Evolutionary conservation across 2,113 vertebrate species (phyloP).

Genomic region (Pangasianodon gigas): DNA sequence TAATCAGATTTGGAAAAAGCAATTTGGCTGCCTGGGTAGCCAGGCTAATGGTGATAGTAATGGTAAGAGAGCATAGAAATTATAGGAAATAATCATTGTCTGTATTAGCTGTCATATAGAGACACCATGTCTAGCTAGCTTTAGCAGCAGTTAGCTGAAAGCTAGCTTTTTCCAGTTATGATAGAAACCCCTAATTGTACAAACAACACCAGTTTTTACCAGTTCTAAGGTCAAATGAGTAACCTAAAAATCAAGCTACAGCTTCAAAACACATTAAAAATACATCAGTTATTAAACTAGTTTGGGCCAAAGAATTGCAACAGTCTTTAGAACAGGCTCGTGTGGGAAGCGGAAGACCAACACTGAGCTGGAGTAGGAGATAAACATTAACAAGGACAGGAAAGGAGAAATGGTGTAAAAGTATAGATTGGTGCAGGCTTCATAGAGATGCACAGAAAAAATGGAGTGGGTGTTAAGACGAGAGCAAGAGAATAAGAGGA

Average conservation of each 20-base stretch:
- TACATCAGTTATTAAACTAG: not conserved
- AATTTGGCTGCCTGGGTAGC: too few relatives aligned
- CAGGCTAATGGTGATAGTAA: too few relatives aligned
- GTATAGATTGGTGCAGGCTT: not conserved
- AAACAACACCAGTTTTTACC: not conserved
- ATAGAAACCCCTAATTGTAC: not conserved
- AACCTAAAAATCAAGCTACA: not conserved
- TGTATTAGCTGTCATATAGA: too few relatives aligned
- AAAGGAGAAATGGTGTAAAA: constrained; percentile 38
- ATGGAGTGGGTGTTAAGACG: not conserved
- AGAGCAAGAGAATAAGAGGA: not conserved
- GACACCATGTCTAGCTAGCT: too few relatives aligned
- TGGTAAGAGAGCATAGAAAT: too few relatives aligned
- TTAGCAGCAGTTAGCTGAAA: too few relatives aligned
- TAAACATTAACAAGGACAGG: not conserved
- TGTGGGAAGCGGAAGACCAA: constrained; percentile 13
- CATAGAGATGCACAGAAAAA: constrained; percentile 15
- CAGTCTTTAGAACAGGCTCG: not conserved
- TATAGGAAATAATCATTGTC: too few relatives aligned
- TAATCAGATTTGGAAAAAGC: too few relatives aligned
- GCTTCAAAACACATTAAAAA: not conserved
- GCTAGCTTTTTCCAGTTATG: too few relatives aligned
- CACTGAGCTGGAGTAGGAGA: constrained; percentile 32
- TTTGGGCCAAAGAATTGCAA: not conserved
- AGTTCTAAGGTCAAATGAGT: not conserved